Percentiles rank a stretch among this genome's conserved stretches.
phyloP scores from a whole-genome alignment of 2,888 invertebrate species.

The Brenthis daphne region DNA sequence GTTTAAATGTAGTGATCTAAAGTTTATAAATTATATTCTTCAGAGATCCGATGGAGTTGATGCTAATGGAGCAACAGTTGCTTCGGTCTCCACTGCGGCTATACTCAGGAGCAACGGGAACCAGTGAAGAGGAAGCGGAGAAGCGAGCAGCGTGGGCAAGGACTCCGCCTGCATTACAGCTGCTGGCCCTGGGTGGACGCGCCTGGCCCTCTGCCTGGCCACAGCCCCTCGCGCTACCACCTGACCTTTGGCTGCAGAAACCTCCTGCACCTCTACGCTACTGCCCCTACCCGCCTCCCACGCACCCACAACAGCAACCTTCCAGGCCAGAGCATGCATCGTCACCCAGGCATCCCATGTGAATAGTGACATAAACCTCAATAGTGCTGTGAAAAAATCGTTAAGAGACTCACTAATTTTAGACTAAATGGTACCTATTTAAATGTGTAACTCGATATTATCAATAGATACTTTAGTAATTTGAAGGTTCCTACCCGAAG shows the following conservation, averaged over 20 bases:
- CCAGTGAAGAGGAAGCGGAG: constrained; percentile 81
- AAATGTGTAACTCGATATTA: constrained; percentile 56
- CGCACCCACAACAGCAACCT: constrained; percentile 55
- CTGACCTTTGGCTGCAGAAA: constrained; percentile 96
- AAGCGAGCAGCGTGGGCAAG: constrained; percentile 80
- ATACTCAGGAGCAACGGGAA: constrained; percentile 84
- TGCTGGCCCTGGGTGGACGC: constrained; percentile 83
- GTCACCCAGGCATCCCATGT: constrained; percentile 71
- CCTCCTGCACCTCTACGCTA: constrained; percentile 83
- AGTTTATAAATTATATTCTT: constrained; percentile 47
- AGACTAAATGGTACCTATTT: constrained; percentile 50
- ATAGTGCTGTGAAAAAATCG: constrained; percentile 55
- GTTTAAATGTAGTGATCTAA: background rate
- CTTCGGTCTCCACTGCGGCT: constrained; percentile 85
- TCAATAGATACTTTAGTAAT: constrained; percentile 51
- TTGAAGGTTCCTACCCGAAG: constrained; percentile 76
- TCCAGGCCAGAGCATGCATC: constrained; percentile 62
- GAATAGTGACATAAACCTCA: constrained; percentile 45
- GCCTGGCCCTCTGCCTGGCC: constrained; percentile 91
- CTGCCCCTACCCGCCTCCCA: constrained; percentile 84
- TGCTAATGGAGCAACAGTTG: constrained; percentile 90
- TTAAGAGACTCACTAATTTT: constrained; percentile 30
- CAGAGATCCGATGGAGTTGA: constrained; percentile 91
- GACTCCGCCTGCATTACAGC: constrained; percentile 73
- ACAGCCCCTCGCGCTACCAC: constrained; percentile 92